phyloP scores from a whole-genome alignment of 2,113 vertebrate genomes.

The Ardeotis arabs region DNA sequence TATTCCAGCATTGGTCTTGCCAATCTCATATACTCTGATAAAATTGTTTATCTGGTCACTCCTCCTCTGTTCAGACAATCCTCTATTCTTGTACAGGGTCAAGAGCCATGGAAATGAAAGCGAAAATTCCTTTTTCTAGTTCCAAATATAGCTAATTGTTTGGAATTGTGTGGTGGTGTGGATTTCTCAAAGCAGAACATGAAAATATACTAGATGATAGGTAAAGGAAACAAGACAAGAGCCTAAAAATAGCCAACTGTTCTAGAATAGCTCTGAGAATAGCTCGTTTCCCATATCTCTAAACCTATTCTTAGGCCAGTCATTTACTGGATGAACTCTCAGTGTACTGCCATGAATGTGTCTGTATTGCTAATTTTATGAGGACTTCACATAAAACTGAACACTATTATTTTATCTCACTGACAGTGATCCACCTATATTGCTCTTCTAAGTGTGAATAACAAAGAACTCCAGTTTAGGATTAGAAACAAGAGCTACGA shows the following conservation, averaged over 20 bases:
- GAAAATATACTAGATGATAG: not conserved
- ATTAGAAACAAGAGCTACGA: not conserved
- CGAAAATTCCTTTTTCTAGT: not conserved
- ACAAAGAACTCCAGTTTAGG: not conserved
- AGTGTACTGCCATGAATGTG: not conserved
- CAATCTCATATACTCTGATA: not conserved
- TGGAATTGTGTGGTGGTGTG: not conserved
- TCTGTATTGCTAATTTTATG: not conserved
- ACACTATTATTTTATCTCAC: not conserved
- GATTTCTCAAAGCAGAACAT: not conserved
- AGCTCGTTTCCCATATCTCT: not conserved
- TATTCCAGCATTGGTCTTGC: not conserved
- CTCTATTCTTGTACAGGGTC: not conserved
- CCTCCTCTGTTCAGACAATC: not conserved
- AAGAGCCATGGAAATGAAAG: not conserved
- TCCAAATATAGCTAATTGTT: not conserved
- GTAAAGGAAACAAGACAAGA: slow-evolving; percentile 2
- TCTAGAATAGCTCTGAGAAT: not conserved
- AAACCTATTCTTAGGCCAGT: not conserved
- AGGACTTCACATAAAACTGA: not conserved
- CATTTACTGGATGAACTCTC: not conserved
- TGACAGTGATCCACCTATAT: not conserved
- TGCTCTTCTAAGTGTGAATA: not conserved
- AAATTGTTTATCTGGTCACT: not conserved
- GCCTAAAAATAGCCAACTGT: not conserved